These are phyloP conservation scores for Macrotrachela quadricornifera DNA, from an alignment of 1,140 invertebrate genomes.

Conservation along the genomic window DNA sequence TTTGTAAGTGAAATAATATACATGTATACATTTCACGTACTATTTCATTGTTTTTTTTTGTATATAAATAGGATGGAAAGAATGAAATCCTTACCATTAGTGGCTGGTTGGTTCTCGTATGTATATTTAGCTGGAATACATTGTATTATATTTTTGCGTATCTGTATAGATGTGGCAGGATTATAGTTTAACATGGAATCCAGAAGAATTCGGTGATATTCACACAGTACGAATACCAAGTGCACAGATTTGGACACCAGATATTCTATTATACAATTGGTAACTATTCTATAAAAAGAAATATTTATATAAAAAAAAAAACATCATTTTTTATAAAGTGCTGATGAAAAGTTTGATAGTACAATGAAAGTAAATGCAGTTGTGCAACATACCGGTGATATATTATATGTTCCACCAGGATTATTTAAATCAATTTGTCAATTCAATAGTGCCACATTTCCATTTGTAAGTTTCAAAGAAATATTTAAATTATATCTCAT, in stretches of 20 bases:
- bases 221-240: slow-evolving; percentile 81
- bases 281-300: too few relatives aligned
- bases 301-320: too few relatives aligned
- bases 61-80: neutral
- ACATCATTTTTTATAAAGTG: slow-evolving; percentile 20
- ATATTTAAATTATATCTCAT: too few relatives aligned
- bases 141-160: too few relatives aligned
- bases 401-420: slow-evolving; percentile 83
- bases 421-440: slow-evolving; percentile 98
- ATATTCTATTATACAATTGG: slow-evolving; percentile 37
- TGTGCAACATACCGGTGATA: slow-evolving; percentile 74
- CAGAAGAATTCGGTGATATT: slow-evolving; percentile 77
- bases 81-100: slow-evolving; percentile 4
- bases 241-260: slow-evolving; percentile 89
- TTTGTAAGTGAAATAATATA: neutral
- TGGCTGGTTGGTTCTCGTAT: slow-evolving; percentile 7
- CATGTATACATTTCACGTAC: too few relatives aligned
- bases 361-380: slow-evolving; percentile 93
- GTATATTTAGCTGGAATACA: too few relatives aligned
- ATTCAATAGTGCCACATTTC: slow-evolving; percentile 98
- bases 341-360: slow-evolving; percentile 90
- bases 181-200: slow-evolving; percentile 89
- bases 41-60: too few relatives aligned
- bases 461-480: slow-evolving; percentile 31
- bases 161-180: slow-evolving; percentile 77